Evolutionary conservation across 2,888 invertebrate species (phyloP), one percentile per base, ranked within the genome.

Genomic region (Baronia brevicornis): DNA sequence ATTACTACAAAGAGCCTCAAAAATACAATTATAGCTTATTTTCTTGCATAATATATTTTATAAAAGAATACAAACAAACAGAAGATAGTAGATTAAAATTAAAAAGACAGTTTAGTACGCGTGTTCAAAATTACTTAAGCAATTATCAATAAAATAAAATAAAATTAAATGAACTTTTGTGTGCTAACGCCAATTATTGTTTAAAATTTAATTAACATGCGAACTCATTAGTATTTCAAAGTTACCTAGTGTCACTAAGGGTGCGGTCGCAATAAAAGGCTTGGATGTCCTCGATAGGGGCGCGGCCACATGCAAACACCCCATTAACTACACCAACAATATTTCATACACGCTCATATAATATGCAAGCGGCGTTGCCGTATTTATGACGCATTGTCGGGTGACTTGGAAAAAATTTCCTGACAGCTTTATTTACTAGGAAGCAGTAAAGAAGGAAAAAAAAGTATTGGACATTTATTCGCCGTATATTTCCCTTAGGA

Each of bases 301-400:
- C 49, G 73, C 58, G 71, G 50, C 69, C 58, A 60, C 80, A 78
- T 75, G 82, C 79, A 56, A 82, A 51, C 58, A 51, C 55, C 46
- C 73, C 71, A 80, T 82, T 79, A 79, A 55, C 51, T 50, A 47
- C 51, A 54, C 53, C 50, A 57, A 60, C 68, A 57, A 69, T 75
- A 71, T 73, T 68, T 77, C 69, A 74, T 60, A 57, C 52, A 48
- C 48, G 60, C 63, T 69, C 70, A 67, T 73, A 69, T 67, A 68
- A 70, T 67, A 74, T 71, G 67, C 64, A 67, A 60, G 60, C 66
- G 68, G 66, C 70, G 61, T 68, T 70, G 66, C 60, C 65, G 60
- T 69, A 60, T 74, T 70, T 68, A 67, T 68, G 64, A 64, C 64
- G 64, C 53, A 56, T 57, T 63, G 60, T 61, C 55, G 58, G 56